Evolutionary conservation across 2,113 vertebrate genomes (phyloP), one percentile per base, ranked within the genome.

Genomic region (Oriolus oriolus): DNA sequence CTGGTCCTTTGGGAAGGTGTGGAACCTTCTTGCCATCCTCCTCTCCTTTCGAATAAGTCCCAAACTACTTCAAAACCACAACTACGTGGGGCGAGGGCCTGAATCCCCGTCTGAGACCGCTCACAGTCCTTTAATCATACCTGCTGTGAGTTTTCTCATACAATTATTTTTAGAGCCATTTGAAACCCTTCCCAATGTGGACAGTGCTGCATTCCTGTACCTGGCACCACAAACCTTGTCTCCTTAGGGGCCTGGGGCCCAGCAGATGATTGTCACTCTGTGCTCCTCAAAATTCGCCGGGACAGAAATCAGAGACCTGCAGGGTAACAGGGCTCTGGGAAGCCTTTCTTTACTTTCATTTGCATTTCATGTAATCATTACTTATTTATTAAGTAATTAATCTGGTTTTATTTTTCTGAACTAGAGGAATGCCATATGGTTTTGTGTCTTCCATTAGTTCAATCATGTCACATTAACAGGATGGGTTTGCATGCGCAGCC

Each of bases 381-480:
- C 26, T 79, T 87, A 90, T 81, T 90, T 66, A 88, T 52, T 39
- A 89, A 89, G 50, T 57, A 78, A 88, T 90, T 90, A 86, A 76
- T 90, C 79, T 78, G 21, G 24, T 10, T 84, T 90, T 93, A 78
- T 93, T 96, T 89, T 90, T 50, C 42, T 59, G 47, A 88, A 37
- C n/a, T 42, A 84, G 79, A 92, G 77, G 68, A 91, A 68, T 71
- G n/a, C 49, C 37, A 17, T 71, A 87, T 86, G 92, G 19, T 35
- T 94, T 81, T 84, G 42, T 75, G 42, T 92, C 68, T 86, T 88
- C 88, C 68, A 45, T 93, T 93, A 92, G 41, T 78, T 93, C 90
- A 86, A 53, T 90, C 79, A 70, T 52, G 71, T 94, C 90, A 81
- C 44, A 53, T 75, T 87, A 81, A 35, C 75, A 71, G 64, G 70